Percentiles rank a stretch among this genome's conserved stretches.
Conservation (phyloP, 2,888 invertebrate species). For the Hirudinaria manillensis region DNA sequence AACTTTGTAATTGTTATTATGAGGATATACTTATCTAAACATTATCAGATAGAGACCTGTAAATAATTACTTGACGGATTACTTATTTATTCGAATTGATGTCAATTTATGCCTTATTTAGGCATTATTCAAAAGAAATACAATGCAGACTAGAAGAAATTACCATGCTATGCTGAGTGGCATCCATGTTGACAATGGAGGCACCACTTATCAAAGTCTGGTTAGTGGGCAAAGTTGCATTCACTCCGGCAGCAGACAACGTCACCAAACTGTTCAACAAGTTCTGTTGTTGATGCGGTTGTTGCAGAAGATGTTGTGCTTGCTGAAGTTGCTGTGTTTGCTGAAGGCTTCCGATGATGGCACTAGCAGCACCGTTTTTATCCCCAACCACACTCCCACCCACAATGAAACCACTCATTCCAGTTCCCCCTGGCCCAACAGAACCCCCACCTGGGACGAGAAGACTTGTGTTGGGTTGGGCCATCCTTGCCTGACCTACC, state of each 20-base stretch:
- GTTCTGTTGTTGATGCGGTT: slow-evolving; percentile 14
- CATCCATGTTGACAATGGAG: neutral
- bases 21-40: too few relatives aligned
- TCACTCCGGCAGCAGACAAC: neutral
- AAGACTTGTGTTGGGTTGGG: neutral
- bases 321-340: neutral
- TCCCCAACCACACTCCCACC: neutral
- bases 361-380: neutral
- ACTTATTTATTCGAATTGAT: too few relatives aligned
- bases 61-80: too few relatives aligned
- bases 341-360: neutral
- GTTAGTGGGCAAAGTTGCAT: neutral
- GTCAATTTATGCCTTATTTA: neutral
- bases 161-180: neutral
- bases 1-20: too few relatives aligned
- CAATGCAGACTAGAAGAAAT: neutral
- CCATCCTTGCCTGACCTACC: slow-evolving; percentile 1
- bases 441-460: neutral
- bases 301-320: neutral
- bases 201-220: neutral
- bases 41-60: too few relatives aligned
- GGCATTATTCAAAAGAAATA: neutral
- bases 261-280: neutral
- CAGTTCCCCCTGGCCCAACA: neutral
- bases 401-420: slow-evolving; percentile 1